phyloP scores from a whole-genome alignment of 1,140 invertebrate species.

The Bradynema listronoti region DNA sequence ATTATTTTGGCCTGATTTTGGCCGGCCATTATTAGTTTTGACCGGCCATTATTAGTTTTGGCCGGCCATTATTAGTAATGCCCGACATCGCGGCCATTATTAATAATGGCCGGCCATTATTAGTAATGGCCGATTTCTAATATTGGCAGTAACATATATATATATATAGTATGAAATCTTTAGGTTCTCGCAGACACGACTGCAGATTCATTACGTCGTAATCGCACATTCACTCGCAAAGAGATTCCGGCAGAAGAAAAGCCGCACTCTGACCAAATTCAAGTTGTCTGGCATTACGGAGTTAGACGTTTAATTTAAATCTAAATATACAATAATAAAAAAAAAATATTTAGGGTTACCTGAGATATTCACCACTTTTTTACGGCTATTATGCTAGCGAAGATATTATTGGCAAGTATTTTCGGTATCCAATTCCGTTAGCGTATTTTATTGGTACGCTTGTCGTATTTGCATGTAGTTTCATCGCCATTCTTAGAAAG shows the following conservation, averaged over 20 bases:
- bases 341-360: constrained; percentile 62
- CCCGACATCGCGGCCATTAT: no score
- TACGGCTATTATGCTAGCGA: constrained; percentile 75
- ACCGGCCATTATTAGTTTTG: no score
- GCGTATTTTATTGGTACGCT: constrained; percentile 85
- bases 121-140: no score
- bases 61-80: no score
- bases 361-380: constrained; percentile 88
- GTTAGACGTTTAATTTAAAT: constrained; percentile 7
- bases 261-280: constrained; percentile 70
- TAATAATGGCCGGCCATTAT: no score
- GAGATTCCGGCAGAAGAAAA: constrained; percentile 71
- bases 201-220: constrained; percentile 60
- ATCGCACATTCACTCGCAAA: constrained; percentile 62
- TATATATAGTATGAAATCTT: no score
- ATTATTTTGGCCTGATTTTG: no score
- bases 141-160: no score
- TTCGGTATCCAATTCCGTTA: constrained; percentile 78
- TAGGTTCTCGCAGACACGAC: constrained; percentile 64
- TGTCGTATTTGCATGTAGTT: constrained; percentile 82
- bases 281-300: constrained; percentile 31
- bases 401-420: constrained; percentile 59
- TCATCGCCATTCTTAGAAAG: constrained; percentile 84
- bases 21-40: no score
- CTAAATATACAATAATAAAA: neutral